Evolutionary conservation across 2,888 invertebrate species (phyloP).

Genomic region (Gandaritis pyraliata): DNA sequence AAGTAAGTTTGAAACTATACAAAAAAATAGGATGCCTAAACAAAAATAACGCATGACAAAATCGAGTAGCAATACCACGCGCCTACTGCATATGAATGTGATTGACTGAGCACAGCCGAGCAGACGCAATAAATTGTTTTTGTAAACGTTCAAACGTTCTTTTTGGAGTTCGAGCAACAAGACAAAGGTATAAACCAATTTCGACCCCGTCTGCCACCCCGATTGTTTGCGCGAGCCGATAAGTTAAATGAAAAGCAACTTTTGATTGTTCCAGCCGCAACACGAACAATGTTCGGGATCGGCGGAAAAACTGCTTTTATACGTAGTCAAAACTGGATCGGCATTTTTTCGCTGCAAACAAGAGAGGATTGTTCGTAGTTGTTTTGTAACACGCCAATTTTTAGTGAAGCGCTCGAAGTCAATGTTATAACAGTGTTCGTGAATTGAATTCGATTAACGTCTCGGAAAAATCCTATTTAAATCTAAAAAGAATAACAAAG

Average conservation of each 20-base stretch:
- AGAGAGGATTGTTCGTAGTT: slow-evolving; percentile 46
- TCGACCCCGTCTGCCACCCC: slow-evolving; percentile 49
- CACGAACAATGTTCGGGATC: slow-evolving; percentile 49
- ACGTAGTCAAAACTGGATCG: slow-evolving; percentile 47
- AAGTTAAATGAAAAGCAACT: slow-evolving; percentile 74
- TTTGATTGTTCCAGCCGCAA: slow-evolving; percentile 61
- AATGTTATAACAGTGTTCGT: slow-evolving; percentile 9
- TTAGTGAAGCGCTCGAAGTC: slow-evolving; percentile 10
- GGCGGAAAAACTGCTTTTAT: slow-evolving; percentile 42
- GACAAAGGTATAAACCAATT: slow-evolving; percentile 70
- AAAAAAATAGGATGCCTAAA: slow-evolving; percentile 18
- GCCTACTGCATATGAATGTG: slow-evolving; percentile 32
- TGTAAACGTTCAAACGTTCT: slow-evolving; percentile 32
- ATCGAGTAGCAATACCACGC: slow-evolving; percentile 22
- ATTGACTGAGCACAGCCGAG: slow-evolving; percentile 26
- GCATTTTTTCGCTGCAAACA: slow-evolving; percentile 52
- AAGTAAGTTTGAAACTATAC: slow-evolving; percentile 16
- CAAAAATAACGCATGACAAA: slow-evolving; percentile 31
- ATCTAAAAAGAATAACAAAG: not conserved
- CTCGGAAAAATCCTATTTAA: not conserved
- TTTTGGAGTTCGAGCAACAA: slow-evolving; percentile 48
- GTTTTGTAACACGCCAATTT: slow-evolving; percentile 26
- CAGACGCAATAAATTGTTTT: slow-evolving; percentile 29
- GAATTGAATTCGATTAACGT: slow-evolving; percentile 6
- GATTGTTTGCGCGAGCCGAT: slow-evolving; percentile 60